A percentile compares a stretch with the other conserved stretches of the same genome.
Evolutionary conservation across 1,140 invertebrate genomes (phyloP).

Genomic region (Propsilocerus akamusi): DNA sequence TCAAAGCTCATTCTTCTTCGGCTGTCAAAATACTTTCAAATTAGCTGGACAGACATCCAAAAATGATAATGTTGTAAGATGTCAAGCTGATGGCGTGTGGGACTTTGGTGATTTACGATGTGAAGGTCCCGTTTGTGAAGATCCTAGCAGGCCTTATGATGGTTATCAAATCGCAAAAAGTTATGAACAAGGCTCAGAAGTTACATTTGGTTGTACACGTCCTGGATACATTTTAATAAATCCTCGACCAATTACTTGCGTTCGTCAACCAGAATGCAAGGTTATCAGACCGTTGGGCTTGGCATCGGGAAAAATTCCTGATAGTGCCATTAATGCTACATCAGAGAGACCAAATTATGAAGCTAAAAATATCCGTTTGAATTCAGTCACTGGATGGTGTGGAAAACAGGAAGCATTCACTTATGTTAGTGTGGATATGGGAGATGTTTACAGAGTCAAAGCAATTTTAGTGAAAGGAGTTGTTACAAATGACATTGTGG

Average conservation of each 20-base stretch:
- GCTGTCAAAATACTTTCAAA: conserved; percentile 90
- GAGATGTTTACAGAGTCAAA: conserved; percentile 76
- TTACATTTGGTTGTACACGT: conserved; percentile 73
- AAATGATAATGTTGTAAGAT: conserved; percentile 80
- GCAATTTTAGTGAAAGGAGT: conserved; percentile 85
- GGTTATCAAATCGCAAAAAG: conserved; percentile 74
- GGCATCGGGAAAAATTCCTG: conserved; percentile 79
- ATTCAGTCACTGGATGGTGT: conserved; percentile 90
- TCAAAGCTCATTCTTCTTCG: conserved; percentile 87
- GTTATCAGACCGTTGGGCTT: conserved; percentile 82
- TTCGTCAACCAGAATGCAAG: conserved; percentile 82
- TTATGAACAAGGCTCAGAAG: conserved; percentile 85
- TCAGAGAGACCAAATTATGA: conserved; percentile 84
- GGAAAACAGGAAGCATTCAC: conserved; percentile 88
- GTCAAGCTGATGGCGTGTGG: conserved; percentile 84
- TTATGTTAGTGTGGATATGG: conserved; percentile 86
- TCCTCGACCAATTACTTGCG: conserved; percentile 73
- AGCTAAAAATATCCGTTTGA: conserved; percentile 73
- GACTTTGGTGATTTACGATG: conserved; percentile 92
- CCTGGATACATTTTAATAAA: conserved; percentile 89
- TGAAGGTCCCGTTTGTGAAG: conserved; percentile 87
- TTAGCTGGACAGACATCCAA: conserved; percentile 78
- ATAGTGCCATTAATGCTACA: conserved; percentile 90
- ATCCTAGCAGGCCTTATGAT: conserved; percentile 84
- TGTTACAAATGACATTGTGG: conserved; percentile 86